These are phyloP conservation scores for Drosophila novamexicana DNA, from an alignment of 1,140 invertebrate genomes.

Conservation along the genomic window DNA sequence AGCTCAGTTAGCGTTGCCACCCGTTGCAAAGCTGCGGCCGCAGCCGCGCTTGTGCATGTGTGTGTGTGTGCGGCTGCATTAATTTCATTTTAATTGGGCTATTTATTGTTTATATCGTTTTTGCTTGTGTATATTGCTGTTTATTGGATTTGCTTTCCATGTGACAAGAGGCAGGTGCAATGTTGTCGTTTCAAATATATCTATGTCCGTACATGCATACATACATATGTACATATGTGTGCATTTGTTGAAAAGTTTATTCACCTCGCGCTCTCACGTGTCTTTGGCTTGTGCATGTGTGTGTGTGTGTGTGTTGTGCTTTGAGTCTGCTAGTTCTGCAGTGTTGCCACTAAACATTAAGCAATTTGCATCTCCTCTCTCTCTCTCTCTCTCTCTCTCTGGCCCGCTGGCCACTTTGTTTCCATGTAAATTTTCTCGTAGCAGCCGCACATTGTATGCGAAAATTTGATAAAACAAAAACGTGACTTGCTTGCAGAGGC, in stretches of 20 bases:
- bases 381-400: constrained; percentile 1
- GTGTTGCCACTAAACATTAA: constrained; percentile 38
- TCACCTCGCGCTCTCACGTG: constrained; percentile 75
- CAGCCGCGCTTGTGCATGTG: neutral
- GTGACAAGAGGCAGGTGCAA: constrained; percentile 60
- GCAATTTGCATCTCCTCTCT: constrained; percentile 33
- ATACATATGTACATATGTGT: constrained; percentile 6
- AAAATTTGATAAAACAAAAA: constrained; percentile 82
- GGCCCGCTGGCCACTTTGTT: constrained; percentile 43
- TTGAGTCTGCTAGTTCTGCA: constrained; percentile 41
- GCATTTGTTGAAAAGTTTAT: constrained; percentile 71
- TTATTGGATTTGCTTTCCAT: constrained; percentile 20
- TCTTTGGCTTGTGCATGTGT: constrained; percentile 36
- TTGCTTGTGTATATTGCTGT: constrained; percentile 28
- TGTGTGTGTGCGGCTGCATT: constrained; percentile 40
- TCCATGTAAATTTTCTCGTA: constrained; percentile 73
- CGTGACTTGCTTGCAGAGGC: constrained; percentile 73
- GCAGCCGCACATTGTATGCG: constrained; percentile 64
- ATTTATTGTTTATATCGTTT: constrained; percentile 54
- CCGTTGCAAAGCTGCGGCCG: constrained; percentile 15
- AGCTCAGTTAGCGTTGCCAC: constrained; percentile 57
- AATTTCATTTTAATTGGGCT: constrained; percentile 74
- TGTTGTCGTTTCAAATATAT: constrained; percentile 53
- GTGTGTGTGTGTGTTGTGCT: constrained; percentile 25
- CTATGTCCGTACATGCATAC: neutral